Conservation (phyloP, 2,888 invertebrate species). For the Zootermopsis nevadensis region DNA sequence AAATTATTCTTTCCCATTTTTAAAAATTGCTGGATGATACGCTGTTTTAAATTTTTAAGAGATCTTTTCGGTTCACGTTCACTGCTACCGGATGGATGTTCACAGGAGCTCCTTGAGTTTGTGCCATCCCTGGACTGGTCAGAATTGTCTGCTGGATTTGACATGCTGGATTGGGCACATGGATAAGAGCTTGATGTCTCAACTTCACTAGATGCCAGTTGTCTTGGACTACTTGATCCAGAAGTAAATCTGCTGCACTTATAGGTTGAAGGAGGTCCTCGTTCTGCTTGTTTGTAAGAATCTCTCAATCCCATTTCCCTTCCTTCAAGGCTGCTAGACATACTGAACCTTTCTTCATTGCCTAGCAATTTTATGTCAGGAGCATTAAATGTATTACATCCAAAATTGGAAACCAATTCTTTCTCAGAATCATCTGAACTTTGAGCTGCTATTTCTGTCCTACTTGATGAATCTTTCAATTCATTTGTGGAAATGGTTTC, state of each 20-base stretch:
- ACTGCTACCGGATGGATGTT: neutral
- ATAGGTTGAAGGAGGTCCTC: neutral
- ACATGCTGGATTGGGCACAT: neutral
- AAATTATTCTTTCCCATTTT: slow-evolving; percentile 50
- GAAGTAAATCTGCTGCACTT: neutral
- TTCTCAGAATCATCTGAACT: neutral
- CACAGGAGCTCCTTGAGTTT: neutral
- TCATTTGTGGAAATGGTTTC: neutral
- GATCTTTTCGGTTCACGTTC: slow-evolving; percentile 10
- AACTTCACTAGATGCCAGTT: neutral
- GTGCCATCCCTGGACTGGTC: neutral
- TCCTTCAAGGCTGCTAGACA: neutral
- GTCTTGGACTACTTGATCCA: neutral
- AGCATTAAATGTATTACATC: neutral
- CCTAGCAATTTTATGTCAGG: neutral
- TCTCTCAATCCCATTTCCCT: neutral
- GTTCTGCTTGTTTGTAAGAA: neutral
- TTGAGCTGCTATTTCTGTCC: neutral
- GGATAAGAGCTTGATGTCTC: neutral
- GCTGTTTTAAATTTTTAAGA: slow-evolving; percentile 41
- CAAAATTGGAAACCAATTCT: neutral
- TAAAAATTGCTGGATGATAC: slow-evolving; percentile 49
- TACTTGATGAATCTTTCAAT: neutral
- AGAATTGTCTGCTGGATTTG: neutral
- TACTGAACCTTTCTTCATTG: neutral